These are phyloP conservation scores for Caerostris darwini DNA, from an alignment of 1,140 invertebrate genomes.

Conservation along the genomic window DNA sequence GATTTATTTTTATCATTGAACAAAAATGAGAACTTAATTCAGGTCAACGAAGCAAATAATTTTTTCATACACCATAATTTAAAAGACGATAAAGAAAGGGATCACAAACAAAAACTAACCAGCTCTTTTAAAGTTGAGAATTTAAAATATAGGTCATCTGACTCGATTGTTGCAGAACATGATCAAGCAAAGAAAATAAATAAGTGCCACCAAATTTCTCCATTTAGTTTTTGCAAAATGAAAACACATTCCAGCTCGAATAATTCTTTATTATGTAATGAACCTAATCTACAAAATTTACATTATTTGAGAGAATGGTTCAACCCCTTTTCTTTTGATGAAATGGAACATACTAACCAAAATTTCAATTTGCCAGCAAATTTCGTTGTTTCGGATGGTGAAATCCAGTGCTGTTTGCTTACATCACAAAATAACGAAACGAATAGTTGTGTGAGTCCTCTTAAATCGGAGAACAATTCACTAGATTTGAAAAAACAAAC, in stretches of 20 bases:
- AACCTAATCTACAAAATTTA: not conserved
- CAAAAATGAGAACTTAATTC: constrained; percentile 29
- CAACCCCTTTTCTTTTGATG: not conserved
- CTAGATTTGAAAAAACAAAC: not conserved
- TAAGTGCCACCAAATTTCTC: not conserved
- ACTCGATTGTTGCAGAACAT: not conserved
- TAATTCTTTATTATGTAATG: not conserved
- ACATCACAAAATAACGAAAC: not conserved
- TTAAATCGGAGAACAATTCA: no score
- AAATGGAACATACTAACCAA: not conserved
- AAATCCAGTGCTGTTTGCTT: not conserved
- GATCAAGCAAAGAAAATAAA: constrained; percentile 19
- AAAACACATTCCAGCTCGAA: not conserved
- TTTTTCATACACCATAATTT: constrained; percentile 29
- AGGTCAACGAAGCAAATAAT: constrained; percentile 43
- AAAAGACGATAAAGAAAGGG: not conserved
- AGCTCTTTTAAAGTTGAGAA: constrained; percentile 26
- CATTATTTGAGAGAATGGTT: not conserved
- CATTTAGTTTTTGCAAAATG: not conserved
- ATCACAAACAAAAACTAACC: constrained; percentile 30
- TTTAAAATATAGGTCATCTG: constrained; percentile 41
- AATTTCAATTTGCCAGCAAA: not conserved
- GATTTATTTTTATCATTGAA: not conserved
- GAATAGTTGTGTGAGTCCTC: no score
- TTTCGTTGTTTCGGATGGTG: not conserved